Evolutionary conservation across 1,140 invertebrate species (phyloP).

Genomic region (Acromyrmex charruanus): DNA sequence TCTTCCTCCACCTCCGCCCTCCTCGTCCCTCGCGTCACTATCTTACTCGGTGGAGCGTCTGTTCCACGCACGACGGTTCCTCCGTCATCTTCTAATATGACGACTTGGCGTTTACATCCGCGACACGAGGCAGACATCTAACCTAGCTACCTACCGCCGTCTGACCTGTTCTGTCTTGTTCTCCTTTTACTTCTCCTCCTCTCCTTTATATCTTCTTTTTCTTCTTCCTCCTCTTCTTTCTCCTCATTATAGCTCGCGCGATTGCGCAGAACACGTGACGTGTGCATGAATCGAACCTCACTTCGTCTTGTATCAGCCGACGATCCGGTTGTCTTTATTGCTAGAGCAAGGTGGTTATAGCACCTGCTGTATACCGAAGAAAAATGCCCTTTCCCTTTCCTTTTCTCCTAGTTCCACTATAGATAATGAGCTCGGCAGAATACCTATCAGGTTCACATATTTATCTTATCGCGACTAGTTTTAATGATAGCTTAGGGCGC

Average conservation of each 20-base stretch:
- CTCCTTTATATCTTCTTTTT: background rate
- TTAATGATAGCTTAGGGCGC: background rate
- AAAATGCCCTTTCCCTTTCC: background rate
- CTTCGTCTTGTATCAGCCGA: slow-evolving; percentile 13
- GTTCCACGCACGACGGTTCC: slow-evolving; percentile 6
- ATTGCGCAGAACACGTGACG: slow-evolving; percentile 38
- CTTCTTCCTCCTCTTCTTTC: slow-evolving; percentile 31
- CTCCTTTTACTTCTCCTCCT: slow-evolving; percentile 7
- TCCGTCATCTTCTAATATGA: slow-evolving; percentile 73
- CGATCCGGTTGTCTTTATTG: slow-evolving; percentile 14
- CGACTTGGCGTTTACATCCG: slow-evolving; percentile 70
- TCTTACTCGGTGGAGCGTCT: slow-evolving; percentile 33
- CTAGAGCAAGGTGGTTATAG: background rate
- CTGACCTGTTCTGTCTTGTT: slow-evolving; percentile 7
- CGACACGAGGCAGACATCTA: slow-evolving; percentile 42
- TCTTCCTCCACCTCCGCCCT: slow-evolving; percentile 68
- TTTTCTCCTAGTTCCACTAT: background rate
- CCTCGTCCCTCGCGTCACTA: slow-evolving; percentile 56
- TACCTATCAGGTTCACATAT: background rate
- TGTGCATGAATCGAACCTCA: slow-evolving; percentile 40
- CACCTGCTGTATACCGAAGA: slow-evolving; percentile 13
- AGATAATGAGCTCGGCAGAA: slow-evolving; percentile 9
- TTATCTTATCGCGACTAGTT: background rate
- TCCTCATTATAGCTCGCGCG: slow-evolving; percentile 16
- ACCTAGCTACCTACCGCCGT: slow-evolving; percentile 33